phyloP scores from a whole-genome alignment of 2,888 invertebrate species.

The Epistrophella euchroma region DNA sequence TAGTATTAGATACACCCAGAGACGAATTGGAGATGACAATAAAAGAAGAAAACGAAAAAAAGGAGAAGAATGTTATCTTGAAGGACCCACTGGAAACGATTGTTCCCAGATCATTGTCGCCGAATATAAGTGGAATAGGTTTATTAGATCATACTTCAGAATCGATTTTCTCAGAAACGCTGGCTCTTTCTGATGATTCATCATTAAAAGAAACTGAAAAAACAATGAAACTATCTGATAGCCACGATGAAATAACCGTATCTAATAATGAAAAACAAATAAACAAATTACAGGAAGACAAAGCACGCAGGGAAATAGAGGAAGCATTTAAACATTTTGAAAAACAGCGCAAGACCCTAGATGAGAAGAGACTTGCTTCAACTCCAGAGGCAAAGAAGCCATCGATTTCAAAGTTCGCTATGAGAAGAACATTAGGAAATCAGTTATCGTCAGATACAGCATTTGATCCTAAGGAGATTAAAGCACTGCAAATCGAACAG shows the following conservation, averaged over 20 bases:
- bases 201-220: slow-evolving; percentile 49
- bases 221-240: slow-evolving; percentile 23
- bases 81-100: slow-evolving; percentile 51
- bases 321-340: slow-evolving; percentile 62
- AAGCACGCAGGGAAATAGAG: slow-evolving; percentile 59
- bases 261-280: background rate
- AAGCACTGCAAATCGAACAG: background rate
- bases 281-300: slow-evolving; percentile 44
- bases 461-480: slow-evolving; percentile 33
- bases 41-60: slow-evolving; percentile 12
- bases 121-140: slow-evolving; percentile 81
- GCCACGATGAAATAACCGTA: slow-evolving; percentile 11
- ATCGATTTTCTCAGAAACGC: slow-evolving; percentile 79
- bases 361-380: slow-evolving; percentile 35
- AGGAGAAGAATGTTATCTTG: background rate
- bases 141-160: slow-evolving; percentile 80
- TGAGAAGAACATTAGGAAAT: slow-evolving; percentile 42
- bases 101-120: slow-evolving; percentile 33
- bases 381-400: slow-evolving; percentile 57
- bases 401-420: background rate
- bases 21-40: slow-evolving; percentile 59
- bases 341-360: slow-evolving; percentile 17
- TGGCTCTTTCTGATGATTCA: slow-evolving; percentile 77
- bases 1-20: background rate
- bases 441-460: background rate